A percentile compares a stretch with the other conserved stretches of the same genome.
Evolutionary conservation across 1,140 invertebrate species (phyloP).

Genomic region (Listronotus oregonensis): DNA sequence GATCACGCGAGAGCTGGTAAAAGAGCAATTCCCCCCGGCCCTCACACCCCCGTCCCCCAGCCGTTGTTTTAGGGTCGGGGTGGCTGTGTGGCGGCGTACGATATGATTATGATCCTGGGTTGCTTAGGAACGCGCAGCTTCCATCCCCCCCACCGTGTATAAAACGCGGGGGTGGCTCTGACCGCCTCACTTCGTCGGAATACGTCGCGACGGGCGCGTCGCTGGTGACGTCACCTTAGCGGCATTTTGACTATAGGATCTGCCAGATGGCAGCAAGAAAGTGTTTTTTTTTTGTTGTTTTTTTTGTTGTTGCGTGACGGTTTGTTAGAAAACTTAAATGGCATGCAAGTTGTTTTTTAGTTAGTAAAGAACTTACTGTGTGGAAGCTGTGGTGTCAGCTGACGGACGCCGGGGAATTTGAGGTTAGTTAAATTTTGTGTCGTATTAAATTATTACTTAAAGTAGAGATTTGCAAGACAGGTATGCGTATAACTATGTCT

Average conservation of each 20-base stretch:
- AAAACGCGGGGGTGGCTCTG: constrained; percentile 47
- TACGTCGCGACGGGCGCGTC: constrained; percentile 30
- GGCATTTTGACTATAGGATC: constrained; percentile 4
- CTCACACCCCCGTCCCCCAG: constrained; percentile 21
- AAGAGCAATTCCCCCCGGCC: constrained; percentile 46
- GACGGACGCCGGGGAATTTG: too few relatives aligned
- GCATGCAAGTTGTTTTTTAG: too few relatives aligned
- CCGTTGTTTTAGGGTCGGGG: constrained; percentile 34
- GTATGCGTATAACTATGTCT: too few relatives aligned
- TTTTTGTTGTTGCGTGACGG: constrained; percentile 10
- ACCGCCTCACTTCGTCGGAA: constrained; percentile 43
- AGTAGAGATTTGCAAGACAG: too few relatives aligned
- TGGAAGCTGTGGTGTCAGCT: too few relatives aligned
- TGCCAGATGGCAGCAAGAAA: constrained; percentile 7
- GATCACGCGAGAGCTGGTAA: constrained; percentile 47
- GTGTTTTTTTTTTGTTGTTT: constrained; percentile 6
- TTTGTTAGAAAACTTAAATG: background rate
- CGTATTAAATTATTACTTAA: too few relatives aligned
- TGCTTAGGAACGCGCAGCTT: constrained; percentile 53
- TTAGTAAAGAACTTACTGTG: too few relatives aligned
- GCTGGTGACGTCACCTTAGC: background rate
- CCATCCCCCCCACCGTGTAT: constrained; percentile 47
- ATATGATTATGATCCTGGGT: constrained; percentile 55
- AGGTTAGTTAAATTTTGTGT: too few relatives aligned
- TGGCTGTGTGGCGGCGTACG: constrained; percentile 44